Percentiles rank a stretch among this genome's conserved stretches.
These are phyloP conservation scores for Galerucella nymphaeae DNA, from an alignment of 2,888 invertebrate species.

Conservation along the genomic window DNA sequence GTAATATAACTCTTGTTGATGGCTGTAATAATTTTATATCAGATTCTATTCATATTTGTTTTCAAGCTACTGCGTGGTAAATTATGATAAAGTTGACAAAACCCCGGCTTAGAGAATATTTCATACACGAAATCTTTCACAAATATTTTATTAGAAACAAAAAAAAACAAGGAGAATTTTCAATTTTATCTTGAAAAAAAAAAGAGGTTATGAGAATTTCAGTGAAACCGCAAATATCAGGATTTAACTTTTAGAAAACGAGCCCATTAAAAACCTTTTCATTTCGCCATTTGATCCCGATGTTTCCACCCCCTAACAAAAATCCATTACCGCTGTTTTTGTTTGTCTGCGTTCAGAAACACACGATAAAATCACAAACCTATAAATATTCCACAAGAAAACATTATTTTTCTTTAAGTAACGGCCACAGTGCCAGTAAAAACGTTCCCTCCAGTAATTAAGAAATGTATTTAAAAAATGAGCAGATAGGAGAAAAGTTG, in stretches of 20 bases:
- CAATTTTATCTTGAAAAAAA: conserved; percentile 4
- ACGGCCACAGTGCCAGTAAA: conserved; percentile 38
- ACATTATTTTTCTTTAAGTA: conserved; percentile 44
- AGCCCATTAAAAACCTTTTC: conserved; percentile 36
- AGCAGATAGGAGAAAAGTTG: conserved; percentile 58
- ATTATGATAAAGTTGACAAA: conserved; percentile 4
- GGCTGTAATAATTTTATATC: conserved; percentile 1
- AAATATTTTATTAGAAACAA: neutral
- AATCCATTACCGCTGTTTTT: conserved; percentile 49
- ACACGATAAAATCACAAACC: conserved; percentile 48
- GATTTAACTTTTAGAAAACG: conserved; percentile 34
- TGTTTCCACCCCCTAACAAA: conserved; percentile 36
- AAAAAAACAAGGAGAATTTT: neutral
- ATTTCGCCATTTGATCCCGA: conserved; percentile 31
- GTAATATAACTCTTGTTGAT: conserved; percentile 2
- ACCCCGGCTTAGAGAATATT: neutral
- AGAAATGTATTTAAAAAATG: conserved; percentile 61
- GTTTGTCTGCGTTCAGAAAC: conserved; percentile 45
- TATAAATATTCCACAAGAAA: conserved; percentile 46
- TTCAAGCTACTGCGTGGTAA: neutral
- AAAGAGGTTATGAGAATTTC: neutral
- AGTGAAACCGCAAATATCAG: conserved; percentile 30
- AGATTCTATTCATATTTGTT: conserved; percentile 4
- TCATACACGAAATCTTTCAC: neutral
- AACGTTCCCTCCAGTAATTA: conserved; percentile 56